Percentiles rank a stretch among this genome's conserved stretches.
Evolutionary conservation across 2,797 vertebrate species (phyloP).

Genomic region (Sarcoramphus papa): DNA sequence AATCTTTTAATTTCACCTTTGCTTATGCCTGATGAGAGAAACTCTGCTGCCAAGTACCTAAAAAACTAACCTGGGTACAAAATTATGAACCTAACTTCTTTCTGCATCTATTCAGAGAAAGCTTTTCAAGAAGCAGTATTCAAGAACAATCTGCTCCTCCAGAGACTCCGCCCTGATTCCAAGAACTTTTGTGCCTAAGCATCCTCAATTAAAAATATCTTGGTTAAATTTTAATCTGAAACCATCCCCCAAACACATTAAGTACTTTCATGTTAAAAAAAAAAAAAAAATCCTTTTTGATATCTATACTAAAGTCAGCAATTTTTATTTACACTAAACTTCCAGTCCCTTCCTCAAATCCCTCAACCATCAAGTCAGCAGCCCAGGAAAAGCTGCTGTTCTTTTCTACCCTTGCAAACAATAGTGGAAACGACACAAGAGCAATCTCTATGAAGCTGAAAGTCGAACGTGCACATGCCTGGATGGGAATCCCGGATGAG

Average conservation of each 20-base stretch:
- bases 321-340: background rate
- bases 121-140: background rate
- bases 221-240: background rate
- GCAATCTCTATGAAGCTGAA: background rate
- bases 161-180: background rate
- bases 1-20: background rate
- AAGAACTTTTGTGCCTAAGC: background rate
- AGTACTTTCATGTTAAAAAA: background rate
- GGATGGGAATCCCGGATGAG: background rate
- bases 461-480: fast-evolving
- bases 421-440: background rate
- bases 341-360: background rate
- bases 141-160: background rate
- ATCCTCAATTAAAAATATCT: background rate
- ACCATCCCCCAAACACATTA: background rate
- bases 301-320: background rate
- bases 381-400: background rate
- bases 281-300: background rate
- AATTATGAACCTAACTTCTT: background rate
- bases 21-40: background rate
- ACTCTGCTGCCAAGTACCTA: background rate
- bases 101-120: background rate
- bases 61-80: background rate
- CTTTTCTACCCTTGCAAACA: background rate
- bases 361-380: background rate